Base-by-base conservation (phyloP, 1,140 invertebrate species). In the Ips nitidus region DNA sequence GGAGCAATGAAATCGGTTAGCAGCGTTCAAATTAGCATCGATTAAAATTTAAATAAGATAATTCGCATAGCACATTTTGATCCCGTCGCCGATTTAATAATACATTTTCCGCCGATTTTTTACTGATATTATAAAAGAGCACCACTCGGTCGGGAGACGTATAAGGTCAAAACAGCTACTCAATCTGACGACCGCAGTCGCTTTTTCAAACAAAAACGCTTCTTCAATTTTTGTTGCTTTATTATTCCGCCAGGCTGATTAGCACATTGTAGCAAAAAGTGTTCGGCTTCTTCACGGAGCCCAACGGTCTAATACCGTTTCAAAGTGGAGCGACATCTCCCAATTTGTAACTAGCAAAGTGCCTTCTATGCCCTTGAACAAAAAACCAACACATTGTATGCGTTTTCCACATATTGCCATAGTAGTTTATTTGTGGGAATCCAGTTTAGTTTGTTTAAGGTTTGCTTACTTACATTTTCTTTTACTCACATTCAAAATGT, bases 1-100 rank as follows among this genome's bases (percentile, higher is more conserved):
- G 22, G 45, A 7, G 22, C n/a, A 22, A 7, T 4, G 22, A 37
- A 39, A 41, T 63, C 4, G 37, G 37, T 52, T n/a, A 8, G 52
- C 45, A 37, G 41, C 53, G 64, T 50, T 57, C 41, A 66, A 66
- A 66, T 66, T 66, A 52, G 47, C 64, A 56, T 66, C 43, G 57
- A 66, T 66, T 66, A 66, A 66, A 66, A 57, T 66, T 55, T 42
- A 66, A 66, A 66, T 66, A 56, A 36, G 64, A 66, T 64, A 52
- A 47, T 57, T 66, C n/a, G 41, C 40, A 66, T 5, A 56, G 39
- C 6, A 47, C 52, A 66, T 56, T 66, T 56, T 61, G 7, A 8
- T 8, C 36, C 38, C 40, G 45, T 47, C n/a, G 52, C 36, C 39
- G 52, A 56, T 65, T 65, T 65, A 63, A 52, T 63, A 65, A 53